A percentile compares a stretch with the other conserved stretches of the same genome.
Evolutionary conservation across 2,888 invertebrate genomes (phyloP).

Genomic region (Epinotia bilunana): DNA sequence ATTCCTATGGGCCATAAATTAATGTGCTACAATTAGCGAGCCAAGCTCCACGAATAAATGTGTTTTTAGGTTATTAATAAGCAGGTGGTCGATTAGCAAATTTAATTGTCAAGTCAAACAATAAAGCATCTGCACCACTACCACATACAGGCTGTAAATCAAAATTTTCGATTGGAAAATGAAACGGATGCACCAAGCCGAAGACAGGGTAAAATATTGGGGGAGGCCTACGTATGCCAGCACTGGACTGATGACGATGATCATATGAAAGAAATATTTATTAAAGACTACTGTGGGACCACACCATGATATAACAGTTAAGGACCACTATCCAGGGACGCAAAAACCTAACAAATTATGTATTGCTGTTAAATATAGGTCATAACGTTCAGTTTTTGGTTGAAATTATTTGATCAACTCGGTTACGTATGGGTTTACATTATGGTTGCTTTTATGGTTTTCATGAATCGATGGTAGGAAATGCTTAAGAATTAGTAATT

Average conservation of each 20-base stretch:
- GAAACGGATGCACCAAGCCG: not conserved
- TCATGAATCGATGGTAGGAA: no score
- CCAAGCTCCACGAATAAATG: not conserved
- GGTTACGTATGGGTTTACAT: no score
- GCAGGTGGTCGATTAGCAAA: constrained; percentile 28
- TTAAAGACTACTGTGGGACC: not conserved
- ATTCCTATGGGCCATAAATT: not conserved
- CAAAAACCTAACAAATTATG: constrained; percentile 6
- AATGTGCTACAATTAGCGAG: not conserved
- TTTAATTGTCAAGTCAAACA: constrained; percentile 36
- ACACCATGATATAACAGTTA: not conserved
- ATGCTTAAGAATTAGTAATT: no score
- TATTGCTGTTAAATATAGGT: not conserved
- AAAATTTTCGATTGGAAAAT: constrained; percentile 38
- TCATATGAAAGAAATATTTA: not conserved
- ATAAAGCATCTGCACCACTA: constrained; percentile 22
- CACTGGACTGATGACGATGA: no score
- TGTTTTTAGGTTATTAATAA: constrained; percentile 14
- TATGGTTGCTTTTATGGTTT: no score
- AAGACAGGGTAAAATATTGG: no score
- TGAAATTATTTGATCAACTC: not conserved
- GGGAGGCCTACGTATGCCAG: no score
- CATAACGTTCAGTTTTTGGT: not conserved
- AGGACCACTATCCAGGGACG: constrained; percentile 17
- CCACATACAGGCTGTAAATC: constrained; percentile 26